phyloP scores from a whole-genome alignment of 2,888 invertebrate genomes.

The Netelia melanura region DNA sequence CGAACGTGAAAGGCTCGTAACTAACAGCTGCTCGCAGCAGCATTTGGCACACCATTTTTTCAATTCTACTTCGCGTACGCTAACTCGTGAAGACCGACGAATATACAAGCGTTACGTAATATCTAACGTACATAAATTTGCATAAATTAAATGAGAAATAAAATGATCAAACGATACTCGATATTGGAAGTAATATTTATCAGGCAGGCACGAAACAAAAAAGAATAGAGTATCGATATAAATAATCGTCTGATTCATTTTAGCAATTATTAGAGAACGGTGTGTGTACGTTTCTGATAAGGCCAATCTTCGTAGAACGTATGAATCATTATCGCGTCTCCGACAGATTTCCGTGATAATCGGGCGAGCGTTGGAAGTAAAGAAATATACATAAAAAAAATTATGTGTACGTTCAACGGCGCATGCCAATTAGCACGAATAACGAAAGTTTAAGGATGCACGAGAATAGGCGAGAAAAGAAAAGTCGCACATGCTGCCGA shows the following conservation, averaged over 20 bases:
- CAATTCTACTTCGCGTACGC: conserved; percentile 54
- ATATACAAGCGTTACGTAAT: conserved; percentile 52
- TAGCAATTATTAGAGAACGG: not conserved
- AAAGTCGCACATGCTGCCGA: not conserved
- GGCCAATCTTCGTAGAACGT: conserved; percentile 12
- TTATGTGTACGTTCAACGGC: conserved; percentile 23
- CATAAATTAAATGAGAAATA: not conserved
- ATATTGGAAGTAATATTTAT: not conserved
- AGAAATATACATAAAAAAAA: conserved; percentile 7
- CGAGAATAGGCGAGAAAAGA: conserved; percentile 4
- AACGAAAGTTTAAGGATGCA: conserved; percentile 13
- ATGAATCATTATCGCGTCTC: conserved; percentile 49
- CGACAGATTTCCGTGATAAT: conserved; percentile 34
- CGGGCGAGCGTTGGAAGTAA: conserved; percentile 14
- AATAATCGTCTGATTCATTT: conserved; percentile 21
- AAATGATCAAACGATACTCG: not conserved
- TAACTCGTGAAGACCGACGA: conserved; percentile 30
- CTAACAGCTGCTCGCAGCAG: conserved; percentile 54
- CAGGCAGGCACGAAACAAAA: not conserved
- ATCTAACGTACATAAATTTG: conserved; percentile 8
- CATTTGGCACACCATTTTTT: conserved; percentile 62
- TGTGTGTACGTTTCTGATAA: conserved; percentile 56
- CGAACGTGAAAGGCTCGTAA: conserved; percentile 28
- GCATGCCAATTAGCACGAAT: conserved; percentile 38
- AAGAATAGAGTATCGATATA: not conserved